phyloP scores from a whole-genome alignment of 2,113 vertebrate species.

The Barbus barbus region DNA sequence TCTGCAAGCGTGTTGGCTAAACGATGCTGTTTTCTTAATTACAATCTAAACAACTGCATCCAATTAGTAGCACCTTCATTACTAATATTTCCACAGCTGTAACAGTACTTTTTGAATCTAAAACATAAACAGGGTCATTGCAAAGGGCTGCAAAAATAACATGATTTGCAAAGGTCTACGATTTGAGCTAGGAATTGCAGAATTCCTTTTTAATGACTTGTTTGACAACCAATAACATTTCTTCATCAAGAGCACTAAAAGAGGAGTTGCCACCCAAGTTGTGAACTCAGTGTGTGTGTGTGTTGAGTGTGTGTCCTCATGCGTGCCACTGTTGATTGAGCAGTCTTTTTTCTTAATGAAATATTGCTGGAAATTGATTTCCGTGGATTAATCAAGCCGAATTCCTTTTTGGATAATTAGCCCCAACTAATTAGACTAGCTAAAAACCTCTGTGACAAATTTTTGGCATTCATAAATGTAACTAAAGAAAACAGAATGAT shows the following conservation, averaged over 20 bases:
- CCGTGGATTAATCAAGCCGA: slow-evolving; percentile 70
- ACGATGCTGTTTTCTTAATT: slow-evolving; percentile 68
- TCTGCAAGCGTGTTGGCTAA: slow-evolving; percentile 52
- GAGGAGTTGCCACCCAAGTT: slow-evolving; percentile 21
- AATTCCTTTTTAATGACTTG: slow-evolving; percentile 27
- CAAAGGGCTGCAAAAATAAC: neutral
- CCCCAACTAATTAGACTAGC: slow-evolving; percentile 76
- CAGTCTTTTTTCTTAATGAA: slow-evolving; percentile 65
- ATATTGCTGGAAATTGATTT: slow-evolving; percentile 73
- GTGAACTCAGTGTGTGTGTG: slow-evolving; percentile 15
- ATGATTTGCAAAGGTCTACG: neutral
- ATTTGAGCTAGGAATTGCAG: neutral
- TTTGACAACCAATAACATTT: slow-evolving; percentile 3
- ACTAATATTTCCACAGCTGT: neutral
- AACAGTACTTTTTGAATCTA: neutral
- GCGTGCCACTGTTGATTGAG: slow-evolving; percentile 63
- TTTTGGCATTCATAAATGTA: slow-evolving; percentile 75
- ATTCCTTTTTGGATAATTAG: slow-evolving; percentile 79
- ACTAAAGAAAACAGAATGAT: slow-evolving; percentile 71
- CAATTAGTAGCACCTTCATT: slow-evolving; percentile 45
- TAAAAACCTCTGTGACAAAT: slow-evolving; percentile 77
- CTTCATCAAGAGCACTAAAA: slow-evolving; percentile 1
- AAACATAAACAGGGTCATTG: slow-evolving; percentile 15
- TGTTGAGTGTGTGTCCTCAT: slow-evolving; percentile 32
- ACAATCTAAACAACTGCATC: slow-evolving; percentile 44